A percentile compares a stretch with the other conserved stretches of the same genome.
Conservation (phyloP, 23 tunicate genomes). For the Ciona savignyi region DNA sequence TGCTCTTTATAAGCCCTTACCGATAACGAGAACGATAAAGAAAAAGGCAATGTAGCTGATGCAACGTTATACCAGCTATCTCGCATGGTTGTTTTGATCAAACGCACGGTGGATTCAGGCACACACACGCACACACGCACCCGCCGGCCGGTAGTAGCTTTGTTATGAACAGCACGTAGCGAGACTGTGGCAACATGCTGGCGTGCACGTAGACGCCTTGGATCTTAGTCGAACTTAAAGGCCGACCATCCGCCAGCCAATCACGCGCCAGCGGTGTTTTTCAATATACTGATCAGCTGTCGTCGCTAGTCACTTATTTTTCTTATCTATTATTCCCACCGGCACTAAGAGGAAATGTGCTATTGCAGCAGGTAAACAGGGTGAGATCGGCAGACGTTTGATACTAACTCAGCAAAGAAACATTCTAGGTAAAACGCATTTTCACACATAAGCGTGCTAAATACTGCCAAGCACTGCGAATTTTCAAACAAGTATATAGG, state of each 20-base stretch:
- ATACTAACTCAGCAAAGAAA: too few relatives aligned
- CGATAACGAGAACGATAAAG: too few relatives aligned
- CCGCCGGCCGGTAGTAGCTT: neutral
- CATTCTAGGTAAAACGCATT: too few relatives aligned
- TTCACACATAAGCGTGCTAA: too few relatives aligned
- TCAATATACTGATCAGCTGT: neutral
- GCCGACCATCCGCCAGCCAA: neutral
- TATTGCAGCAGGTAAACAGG: too few relatives aligned
- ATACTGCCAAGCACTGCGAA: too few relatives aligned
- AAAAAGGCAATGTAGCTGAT: neutral
- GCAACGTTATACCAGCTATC: neutral
- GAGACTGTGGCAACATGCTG: neutral
- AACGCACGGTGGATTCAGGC: neutral
- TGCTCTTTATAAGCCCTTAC: neutral
- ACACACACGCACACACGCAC: too few relatives aligned
- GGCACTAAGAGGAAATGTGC: neutral
- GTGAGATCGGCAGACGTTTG: too few relatives aligned
- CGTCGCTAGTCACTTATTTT: neutral
- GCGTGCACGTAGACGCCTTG: neutral
- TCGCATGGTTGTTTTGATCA: neutral
- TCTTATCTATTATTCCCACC: neutral
- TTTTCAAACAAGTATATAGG: too few relatives aligned
- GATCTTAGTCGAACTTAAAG: too few relatives aligned
- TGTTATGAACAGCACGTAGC: neutral
- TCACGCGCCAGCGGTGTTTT: neutral